phyloP scores from a whole-genome alignment of 2,113 vertebrate genomes.

The Elephas maximus region DNA sequence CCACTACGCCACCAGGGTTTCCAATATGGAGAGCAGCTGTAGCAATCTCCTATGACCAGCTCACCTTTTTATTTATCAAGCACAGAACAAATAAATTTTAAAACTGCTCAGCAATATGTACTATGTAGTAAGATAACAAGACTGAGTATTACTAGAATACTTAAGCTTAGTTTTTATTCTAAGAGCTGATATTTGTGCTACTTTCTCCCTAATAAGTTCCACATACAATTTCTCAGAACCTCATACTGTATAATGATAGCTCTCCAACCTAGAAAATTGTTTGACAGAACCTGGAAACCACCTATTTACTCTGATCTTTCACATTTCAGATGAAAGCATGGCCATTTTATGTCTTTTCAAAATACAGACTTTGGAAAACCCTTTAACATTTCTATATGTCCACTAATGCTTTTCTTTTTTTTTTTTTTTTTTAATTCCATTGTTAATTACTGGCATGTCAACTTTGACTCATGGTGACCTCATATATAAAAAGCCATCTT shows the following conservation, averaged over 20 bases:
- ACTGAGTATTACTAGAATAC: not conserved
- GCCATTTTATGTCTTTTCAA: not conserved
- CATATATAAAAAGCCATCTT: not conserved
- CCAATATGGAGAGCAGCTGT: not conserved
- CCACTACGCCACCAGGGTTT: too few relatives aligned
- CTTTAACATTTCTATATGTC: not conserved
- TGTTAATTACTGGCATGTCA: not conserved
- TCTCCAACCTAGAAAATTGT: not conserved
- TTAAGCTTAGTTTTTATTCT: not conserved
- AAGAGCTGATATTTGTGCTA: not conserved
- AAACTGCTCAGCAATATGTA: not conserved
- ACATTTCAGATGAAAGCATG: not conserved
- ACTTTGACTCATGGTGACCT: not conserved
- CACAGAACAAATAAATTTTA: not conserved
- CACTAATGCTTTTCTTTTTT: not conserved
- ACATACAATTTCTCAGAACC: not conserved
- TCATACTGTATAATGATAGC: not conserved
- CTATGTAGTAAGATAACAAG: not conserved
- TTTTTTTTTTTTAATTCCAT: not conserved
- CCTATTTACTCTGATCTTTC: not conserved
- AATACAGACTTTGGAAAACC: not conserved
- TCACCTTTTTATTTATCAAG: not conserved
- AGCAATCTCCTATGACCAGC: not conserved
- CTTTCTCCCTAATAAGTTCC: not conserved
- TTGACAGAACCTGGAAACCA: not conserved